These are phyloP conservation scores for Drosophila kurseongensis DNA, from an alignment of 1,140 invertebrate genomes.

Conservation along the genomic window DNA sequence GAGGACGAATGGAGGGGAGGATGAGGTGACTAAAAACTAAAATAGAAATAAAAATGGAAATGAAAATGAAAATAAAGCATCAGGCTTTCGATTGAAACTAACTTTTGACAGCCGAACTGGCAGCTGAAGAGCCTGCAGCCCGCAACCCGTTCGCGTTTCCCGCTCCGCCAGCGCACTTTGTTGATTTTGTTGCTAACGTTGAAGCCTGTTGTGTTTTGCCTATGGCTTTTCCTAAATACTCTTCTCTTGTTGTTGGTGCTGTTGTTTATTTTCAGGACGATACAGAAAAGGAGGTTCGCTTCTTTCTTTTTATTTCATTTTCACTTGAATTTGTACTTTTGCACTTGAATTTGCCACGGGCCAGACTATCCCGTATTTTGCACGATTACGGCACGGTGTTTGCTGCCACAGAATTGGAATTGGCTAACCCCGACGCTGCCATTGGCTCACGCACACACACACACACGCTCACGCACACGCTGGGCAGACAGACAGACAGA, in stretches of 20 bases:
- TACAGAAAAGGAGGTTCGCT: conserved; percentile 3
- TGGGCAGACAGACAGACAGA: conserved; percentile 48
- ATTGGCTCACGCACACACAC: conserved; percentile 34
- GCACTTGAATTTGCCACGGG: conserved; percentile 22
- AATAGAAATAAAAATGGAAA: conserved; percentile 36
- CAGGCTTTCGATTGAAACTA: conserved; percentile 55
- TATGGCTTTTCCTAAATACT: conserved; percentile 5
- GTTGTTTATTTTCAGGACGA: conserved; percentile 9
- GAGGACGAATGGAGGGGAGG: conserved; percentile 2
- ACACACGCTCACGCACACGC: conserved; percentile 42
- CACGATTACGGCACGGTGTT: conserved; percentile 72
- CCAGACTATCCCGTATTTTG: conserved; percentile 33
- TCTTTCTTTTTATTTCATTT: conserved; percentile 23
- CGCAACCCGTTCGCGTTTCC: conserved; percentile 15
- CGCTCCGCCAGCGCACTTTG: conserved; percentile 12
- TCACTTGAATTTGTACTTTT: conserved; percentile 41
- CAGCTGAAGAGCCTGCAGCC: conserved; percentile 25
- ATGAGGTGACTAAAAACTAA: conserved; percentile 6
- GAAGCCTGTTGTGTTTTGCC: conserved; percentile 12
- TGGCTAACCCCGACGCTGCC: conserved; percentile 51
- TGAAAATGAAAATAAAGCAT: conserved; percentile 34
- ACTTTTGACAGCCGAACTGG: conserved; percentile 66
- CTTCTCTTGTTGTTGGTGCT: background rate
- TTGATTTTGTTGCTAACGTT: conserved; percentile 46
- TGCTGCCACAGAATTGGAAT: conserved; percentile 61